Conservation (phyloP, 2,888 invertebrate species). For the Sarcophaga caerulescens region DNA sequence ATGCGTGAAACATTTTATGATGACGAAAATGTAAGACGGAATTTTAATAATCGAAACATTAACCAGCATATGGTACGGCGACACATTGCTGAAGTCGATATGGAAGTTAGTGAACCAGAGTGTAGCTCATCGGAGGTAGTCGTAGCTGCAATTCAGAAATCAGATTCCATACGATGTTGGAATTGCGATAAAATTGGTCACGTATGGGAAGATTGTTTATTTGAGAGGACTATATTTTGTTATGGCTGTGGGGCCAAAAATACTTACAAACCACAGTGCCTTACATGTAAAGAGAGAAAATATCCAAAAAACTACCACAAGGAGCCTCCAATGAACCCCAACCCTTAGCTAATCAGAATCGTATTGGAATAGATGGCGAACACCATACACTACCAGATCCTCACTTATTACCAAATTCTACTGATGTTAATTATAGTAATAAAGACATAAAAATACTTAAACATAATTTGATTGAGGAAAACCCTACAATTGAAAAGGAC, state of each 20-base stretch:
- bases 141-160: no score
- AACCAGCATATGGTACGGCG: neutral
- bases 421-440: no score
- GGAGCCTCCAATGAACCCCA: neutral
- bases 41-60: constrained; percentile 4
- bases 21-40: constrained; percentile 6
- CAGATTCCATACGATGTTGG: neutral
- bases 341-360: neutral
- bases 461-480: no score
- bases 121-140: no score
- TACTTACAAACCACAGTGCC: constrained; percentile 34
- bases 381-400: neutral
- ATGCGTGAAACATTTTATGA: no score
- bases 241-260: constrained; percentile 5
- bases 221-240: constrained; percentile 22
- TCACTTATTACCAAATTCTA: no score
- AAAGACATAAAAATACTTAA: no score
- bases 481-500: no score
- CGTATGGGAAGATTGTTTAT: constrained; percentile 7
- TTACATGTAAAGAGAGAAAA: constrained; percentile 5
- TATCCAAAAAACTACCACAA: constrained; percentile 30
- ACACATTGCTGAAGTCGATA: constrained; percentile 11
- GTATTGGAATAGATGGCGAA: neutral
- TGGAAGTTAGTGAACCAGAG: no score
- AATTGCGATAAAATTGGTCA: constrained; percentile 28